Conservation (phyloP, 1,140 invertebrate species). For the Lasaia peninsularis region DNA sequence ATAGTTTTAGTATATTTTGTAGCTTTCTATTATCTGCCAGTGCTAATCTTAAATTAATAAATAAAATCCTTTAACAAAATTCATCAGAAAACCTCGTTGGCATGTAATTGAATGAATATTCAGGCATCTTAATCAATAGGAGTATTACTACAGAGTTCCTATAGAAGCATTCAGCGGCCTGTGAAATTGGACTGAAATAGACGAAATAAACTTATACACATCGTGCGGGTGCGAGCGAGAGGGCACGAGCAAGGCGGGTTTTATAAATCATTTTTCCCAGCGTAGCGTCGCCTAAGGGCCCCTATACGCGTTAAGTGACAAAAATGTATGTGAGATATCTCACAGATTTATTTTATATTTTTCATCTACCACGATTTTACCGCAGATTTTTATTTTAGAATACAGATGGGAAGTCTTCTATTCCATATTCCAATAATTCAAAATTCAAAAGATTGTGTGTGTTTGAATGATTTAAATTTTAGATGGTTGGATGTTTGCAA, state of each 20-base stretch:
- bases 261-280: conserved; percentile 75
- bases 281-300: conserved; percentile 47
- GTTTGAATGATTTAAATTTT: too few relatives aligned
- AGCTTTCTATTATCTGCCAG: too few relatives aligned
- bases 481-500: too few relatives aligned
- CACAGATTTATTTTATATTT: neutral
- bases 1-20: too few relatives aligned
- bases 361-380: neutral
- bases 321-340: conserved; percentile 4
- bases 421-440: too few relatives aligned
- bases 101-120: conserved; percentile 75
- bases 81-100: conserved; percentile 54
- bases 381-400: neutral
- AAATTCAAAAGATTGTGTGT: too few relatives aligned
- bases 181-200: conserved; percentile 69
- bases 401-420: too few relatives aligned
- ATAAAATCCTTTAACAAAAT: conserved; percentile 36
- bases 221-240: conserved; percentile 35
- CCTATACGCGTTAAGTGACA: conserved; percentile 22
- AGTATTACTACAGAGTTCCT: conserved; percentile 58
- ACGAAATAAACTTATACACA: conserved; percentile 35
- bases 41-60: conserved; percentile 1
- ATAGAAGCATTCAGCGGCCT: conserved; percentile 61
- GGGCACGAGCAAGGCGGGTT: conserved; percentile 40
- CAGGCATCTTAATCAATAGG: conserved; percentile 73